phyloP scores from a whole-genome alignment of 2,797 vertebrate species.

The Glossophaga mutica region DNA sequence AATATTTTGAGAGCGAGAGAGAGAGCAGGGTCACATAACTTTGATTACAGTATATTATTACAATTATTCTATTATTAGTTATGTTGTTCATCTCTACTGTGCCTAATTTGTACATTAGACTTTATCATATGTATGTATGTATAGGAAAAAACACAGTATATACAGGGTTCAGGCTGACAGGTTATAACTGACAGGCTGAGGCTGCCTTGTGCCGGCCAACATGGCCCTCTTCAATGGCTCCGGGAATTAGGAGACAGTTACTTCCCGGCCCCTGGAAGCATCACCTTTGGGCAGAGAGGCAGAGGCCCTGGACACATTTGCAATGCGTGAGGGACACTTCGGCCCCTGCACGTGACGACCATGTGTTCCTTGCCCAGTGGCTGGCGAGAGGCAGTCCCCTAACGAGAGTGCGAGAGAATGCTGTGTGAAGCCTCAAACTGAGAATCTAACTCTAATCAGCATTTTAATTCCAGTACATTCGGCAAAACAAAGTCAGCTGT shows the following conservation, averaged over 20 bases:
- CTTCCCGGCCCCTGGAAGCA: background rate
- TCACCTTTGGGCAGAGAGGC: background rate
- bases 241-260: background rate
- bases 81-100: background rate
- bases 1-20: background rate
- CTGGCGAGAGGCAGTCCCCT: slow-evolving; percentile 46
- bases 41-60: background rate
- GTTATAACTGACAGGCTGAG: background rate
- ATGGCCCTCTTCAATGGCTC: fast-evolving
- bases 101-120: background rate
- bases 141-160: background rate
- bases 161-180: too few relatives aligned
- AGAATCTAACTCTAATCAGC: slow-evolving; percentile 71
- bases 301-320: background rate
- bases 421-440: slow-evolving; percentile 65
- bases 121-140: background rate
- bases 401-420: slow-evolving; percentile 64
- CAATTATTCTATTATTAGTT: background rate
- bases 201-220: background rate
- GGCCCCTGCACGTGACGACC: slow-evolving; percentile 40
- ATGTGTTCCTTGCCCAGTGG: slow-evolving; percentile 32
- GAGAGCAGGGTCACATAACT: background rate
- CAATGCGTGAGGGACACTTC: background rate
- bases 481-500: slow-evolving; percentile 71
- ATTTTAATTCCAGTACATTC: slow-evolving; percentile 69